A percentile compares a stretch with the other conserved stretches of the same genome.
These are phyloP conservation scores for Cheilosia urbana DNA, from an alignment of 2,888 invertebrate species.

Conservation along the genomic window DNA sequence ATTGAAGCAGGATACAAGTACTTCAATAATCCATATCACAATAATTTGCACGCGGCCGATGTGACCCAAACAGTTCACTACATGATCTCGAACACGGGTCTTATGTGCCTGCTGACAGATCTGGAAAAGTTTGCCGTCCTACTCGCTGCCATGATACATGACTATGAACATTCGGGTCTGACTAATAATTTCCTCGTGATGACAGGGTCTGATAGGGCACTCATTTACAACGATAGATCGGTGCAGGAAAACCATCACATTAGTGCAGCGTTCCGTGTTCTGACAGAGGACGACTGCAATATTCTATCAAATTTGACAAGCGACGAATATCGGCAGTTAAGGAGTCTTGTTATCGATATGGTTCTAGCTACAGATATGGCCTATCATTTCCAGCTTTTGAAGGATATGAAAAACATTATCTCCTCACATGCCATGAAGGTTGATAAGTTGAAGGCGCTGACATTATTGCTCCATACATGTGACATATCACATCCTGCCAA, in stretches of 20 bases:
- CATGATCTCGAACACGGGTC: constrained; percentile 94
- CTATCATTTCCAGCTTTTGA: constrained; percentile 97
- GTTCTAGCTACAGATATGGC: constrained; percentile 99
- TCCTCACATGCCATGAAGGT: constrained; percentile 92
- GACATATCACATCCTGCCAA: constrained; percentile 98
- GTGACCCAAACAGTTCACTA: constrained; percentile 97
- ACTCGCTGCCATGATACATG: constrained; percentile 96
- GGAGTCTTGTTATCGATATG: constrained; percentile 97
- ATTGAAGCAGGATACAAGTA: constrained; percentile 96
- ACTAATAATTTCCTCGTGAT: constrained; percentile 99
- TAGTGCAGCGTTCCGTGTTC: constrained; percentile 86
- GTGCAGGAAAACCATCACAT: constrained; percentile 83
- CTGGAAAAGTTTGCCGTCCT: constrained; percentile 96
- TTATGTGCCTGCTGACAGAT: constrained; percentile 96
- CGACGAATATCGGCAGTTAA: constrained; percentile 95
- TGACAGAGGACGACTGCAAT: constrained; percentile 96
- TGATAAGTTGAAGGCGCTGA: constrained; percentile 95
- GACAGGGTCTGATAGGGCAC: constrained; percentile 95
- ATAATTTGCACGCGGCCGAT: constrained; percentile 98
- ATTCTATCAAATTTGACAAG: constrained; percentile 93
- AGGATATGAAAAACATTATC: constrained; percentile 95
- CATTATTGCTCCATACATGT: constrained; percentile 95
- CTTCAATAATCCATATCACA: constrained; percentile 97
- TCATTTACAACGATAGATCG: constrained; percentile 94
- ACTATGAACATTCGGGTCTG: constrained; percentile 98